A percentile compares a stretch with the other conserved stretches of the same genome.
Evolutionary conservation across 1,140 invertebrate species (phyloP).

Genomic region (Drosophila navojoa): DNA sequence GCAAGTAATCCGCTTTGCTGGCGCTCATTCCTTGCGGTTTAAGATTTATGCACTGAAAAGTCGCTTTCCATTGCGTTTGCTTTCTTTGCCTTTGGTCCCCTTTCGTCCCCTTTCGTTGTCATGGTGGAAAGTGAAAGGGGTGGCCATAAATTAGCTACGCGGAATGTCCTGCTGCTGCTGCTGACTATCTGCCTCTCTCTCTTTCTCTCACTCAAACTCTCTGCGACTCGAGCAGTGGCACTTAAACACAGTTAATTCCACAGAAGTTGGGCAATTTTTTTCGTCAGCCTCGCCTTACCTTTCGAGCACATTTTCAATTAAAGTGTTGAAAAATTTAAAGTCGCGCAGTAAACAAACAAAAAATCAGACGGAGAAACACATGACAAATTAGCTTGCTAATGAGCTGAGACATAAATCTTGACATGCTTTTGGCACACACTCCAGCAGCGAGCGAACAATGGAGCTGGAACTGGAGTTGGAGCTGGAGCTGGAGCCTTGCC

Average conservation of each 20-base stretch:
- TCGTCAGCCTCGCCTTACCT: not conserved
- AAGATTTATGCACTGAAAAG: slow-evolving; percentile 79
- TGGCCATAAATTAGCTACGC: slow-evolving; percentile 71
- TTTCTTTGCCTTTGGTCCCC: slow-evolving; percentile 7
- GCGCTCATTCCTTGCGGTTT: slow-evolving; percentile 72
- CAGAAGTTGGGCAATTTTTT: slow-evolving; percentile 50
- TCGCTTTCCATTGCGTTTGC: slow-evolving; percentile 57
- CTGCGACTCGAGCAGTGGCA: slow-evolving; percentile 35
- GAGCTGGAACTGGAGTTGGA: not conserved
- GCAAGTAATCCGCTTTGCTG: slow-evolving; percentile 70
- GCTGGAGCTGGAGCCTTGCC: not conserved
- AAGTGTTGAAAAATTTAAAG: slow-evolving; percentile 80
- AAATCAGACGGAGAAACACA: slow-evolving; percentile 39
- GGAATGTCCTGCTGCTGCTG: slow-evolving; percentile 47
- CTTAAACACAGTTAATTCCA: slow-evolving; percentile 78
- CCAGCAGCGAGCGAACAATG: slow-evolving; percentile 38
- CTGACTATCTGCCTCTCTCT: not conserved
- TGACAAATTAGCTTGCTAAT: slow-evolving; percentile 81
- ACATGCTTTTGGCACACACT: slow-evolving; percentile 58
- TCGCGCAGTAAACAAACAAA: not conserved
- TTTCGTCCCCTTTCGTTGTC: slow-evolving; percentile 6
- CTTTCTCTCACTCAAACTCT: not conserved
- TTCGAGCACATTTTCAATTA: slow-evolving; percentile 62
- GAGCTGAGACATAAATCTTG: slow-evolving; percentile 78
- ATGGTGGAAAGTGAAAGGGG: slow-evolving; percentile 68